Percentiles rank a stretch among this genome's conserved stretches.
Conservation (phyloP, 1,140 invertebrate species). For the Euglossa dilemma region DNA sequence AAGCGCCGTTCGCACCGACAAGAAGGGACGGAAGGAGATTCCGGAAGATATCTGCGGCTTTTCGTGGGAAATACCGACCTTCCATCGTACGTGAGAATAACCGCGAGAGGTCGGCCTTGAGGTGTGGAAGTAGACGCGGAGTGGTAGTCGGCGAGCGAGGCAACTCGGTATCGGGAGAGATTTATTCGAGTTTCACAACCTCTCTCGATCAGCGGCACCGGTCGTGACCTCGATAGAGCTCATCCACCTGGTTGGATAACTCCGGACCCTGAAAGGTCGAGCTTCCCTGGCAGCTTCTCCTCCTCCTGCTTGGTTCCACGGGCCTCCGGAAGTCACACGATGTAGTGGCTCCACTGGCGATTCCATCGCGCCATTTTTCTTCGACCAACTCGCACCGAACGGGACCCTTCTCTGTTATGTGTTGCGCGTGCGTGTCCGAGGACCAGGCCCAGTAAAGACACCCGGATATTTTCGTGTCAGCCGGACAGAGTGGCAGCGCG, state of each 20-base stretch:
- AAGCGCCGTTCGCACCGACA: not conserved
- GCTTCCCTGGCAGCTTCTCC: not conserved
- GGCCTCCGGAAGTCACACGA: constrained; percentile 30
- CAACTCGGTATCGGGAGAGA: constrained; percentile 30
- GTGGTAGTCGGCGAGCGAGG: not conserved
- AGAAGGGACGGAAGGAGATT: constrained; percentile 5
- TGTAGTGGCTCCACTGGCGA: constrained; percentile 40
- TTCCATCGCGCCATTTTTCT: not conserved
- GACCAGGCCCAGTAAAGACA: not conserved
- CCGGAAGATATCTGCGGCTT: constrained; percentile 33
- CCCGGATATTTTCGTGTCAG: not conserved
- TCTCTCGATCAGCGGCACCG: constrained; percentile 46
- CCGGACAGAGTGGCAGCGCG: not conserved
- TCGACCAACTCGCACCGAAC: not conserved
- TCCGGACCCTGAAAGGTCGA: constrained; percentile 28
- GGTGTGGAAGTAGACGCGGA: constrained; percentile 8
- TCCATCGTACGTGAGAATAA: constrained; percentile 39
- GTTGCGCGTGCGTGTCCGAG: too few relatives aligned
- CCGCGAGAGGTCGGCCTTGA: constrained; percentile 48
- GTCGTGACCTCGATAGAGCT: constrained; percentile 51
- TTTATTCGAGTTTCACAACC: constrained; percentile 58
- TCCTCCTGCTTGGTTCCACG: not conserved
- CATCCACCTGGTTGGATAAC: constrained; percentile 32
- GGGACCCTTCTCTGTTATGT: not conserved
- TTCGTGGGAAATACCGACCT: constrained; percentile 49